Evolutionary conservation across 2,113 vertebrate genomes (phyloP), one percentile per base, ranked within the genome.

Genomic region (Bubo bubo): DNA sequence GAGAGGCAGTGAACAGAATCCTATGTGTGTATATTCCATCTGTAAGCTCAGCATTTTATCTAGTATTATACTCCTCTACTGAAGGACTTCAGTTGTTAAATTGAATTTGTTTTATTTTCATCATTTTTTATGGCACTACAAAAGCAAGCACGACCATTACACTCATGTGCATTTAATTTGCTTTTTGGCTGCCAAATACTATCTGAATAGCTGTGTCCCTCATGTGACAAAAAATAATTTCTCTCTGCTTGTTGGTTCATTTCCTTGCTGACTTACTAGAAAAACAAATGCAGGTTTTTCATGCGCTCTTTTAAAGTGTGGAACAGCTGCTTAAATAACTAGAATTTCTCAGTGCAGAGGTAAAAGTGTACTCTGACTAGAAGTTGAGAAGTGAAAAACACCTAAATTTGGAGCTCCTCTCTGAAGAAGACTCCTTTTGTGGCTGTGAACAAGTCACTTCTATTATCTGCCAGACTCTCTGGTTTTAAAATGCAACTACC

Each of bases 11-110:
- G 94, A 92, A 84, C 67, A 93, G 94, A 89, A 88, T 79, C 21
- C 1, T 63, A 47, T 45, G 39, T 90, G 88, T 47, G 81, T 92
- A 43, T 88, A 92, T 88, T 84, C 79, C 53, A 64, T 88, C 85
- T 92, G 60, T 92, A 88, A 92, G 68, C 59, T 92, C 63, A 74
- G 79, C 41, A n/a, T 96, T 92, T 95, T 88, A 55, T 84, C 63
- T 92, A 5, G 0, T 71, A 49, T 80, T 94, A 59, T 71, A 95
- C 76, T 72, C 28, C 76, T 94, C n/a, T 90, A 9, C 72, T 39
- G n/a, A 86, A 96, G 74, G 68, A 76, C 94, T 92, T 95, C 63
- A 67, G 30, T 95, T 95, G 82, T 86, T 95, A 93, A 95, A 96
- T 91, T 41, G 1, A 86, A 90, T 94, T 95, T 86, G 79, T 41